These are phyloP conservation scores for Leucopsar rothschildi DNA, from an alignment of 2,113 vertebrate genomes.

Conservation along the genomic window DNA sequence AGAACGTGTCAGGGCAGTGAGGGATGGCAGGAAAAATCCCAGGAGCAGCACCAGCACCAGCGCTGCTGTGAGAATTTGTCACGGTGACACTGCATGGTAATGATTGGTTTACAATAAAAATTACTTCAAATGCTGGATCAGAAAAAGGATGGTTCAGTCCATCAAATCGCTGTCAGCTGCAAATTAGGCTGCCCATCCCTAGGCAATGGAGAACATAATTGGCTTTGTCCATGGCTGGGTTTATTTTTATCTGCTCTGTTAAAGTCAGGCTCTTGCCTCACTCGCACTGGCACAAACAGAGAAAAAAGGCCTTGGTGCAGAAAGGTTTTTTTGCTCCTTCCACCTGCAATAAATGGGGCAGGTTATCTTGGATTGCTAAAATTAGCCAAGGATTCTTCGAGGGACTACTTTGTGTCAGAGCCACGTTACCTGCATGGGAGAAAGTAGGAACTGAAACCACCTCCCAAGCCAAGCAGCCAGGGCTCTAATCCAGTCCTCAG, in stretches of 20 bases:
- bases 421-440: background rate
- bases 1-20: background rate
- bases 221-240: constrained; percentile 34
- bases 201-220: constrained; percentile 61
- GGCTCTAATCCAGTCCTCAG: background rate
- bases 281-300: background rate
- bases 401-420: background rate
- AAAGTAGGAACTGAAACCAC: background rate
- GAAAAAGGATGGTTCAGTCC: constrained; percentile 45
- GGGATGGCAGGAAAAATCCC: background rate
- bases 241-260: constrained; percentile 61
- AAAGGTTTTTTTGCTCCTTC: background rate
- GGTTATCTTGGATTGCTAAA: background rate
- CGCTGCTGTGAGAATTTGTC: constrained; percentile 18
- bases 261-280: background rate
- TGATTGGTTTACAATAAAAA: constrained; percentile 49
- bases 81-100: constrained; percentile 23
- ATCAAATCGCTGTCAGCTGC: constrained; percentile 60
- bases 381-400: background rate
- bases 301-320: background rate
- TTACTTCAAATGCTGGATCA: constrained; percentile 42
- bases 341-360: background rate
- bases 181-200: constrained; percentile 66
- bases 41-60: background rate
- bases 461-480: background rate